A percentile compares a stretch with the other conserved stretches of the same genome.
These are phyloP conservation scores for Xerus rutilus DNA, from an alignment of 2,797 vertebrate species.

Conservation along the genomic window DNA sequence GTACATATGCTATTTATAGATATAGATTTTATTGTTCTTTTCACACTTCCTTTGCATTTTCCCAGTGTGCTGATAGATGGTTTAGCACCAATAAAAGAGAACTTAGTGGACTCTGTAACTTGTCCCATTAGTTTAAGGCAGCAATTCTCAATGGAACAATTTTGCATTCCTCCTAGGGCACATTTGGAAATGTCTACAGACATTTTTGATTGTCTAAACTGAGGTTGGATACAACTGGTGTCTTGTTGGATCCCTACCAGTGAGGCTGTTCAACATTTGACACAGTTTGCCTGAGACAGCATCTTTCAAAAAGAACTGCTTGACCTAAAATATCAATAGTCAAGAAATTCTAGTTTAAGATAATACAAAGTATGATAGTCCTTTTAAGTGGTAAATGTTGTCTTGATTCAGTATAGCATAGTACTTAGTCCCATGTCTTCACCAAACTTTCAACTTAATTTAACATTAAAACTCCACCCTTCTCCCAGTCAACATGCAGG, in stretches of 20 bases:
- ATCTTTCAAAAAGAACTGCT: too few species aligned
- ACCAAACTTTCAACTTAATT: background rate
- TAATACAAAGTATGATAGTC: background rate
- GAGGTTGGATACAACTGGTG: background rate
- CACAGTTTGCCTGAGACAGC: background rate
- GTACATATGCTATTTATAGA: background rate
- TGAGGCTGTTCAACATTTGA: background rate
- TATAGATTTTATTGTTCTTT: background rate
- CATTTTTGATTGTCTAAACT: background rate
- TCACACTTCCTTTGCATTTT: slow-evolving; percentile 6
- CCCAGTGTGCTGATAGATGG: background rate
- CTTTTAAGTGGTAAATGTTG: background rate
- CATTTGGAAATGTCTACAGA: background rate
- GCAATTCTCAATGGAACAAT: background rate
- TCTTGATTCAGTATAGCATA: background rate
- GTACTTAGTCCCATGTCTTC: background rate
- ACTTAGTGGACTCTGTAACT: background rate
- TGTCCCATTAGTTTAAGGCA: slow-evolving; percentile 1
- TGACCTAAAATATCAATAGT: background rate
- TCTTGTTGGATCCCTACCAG: background rate
- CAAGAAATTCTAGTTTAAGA: background rate
- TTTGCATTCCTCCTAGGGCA: background rate
- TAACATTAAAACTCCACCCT: background rate
- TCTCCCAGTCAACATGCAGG: background rate
- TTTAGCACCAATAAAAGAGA: background rate